These are phyloP conservation scores for Trematomus bernacchii DNA, from an alignment of 2,797 vertebrate genomes.

Conservation along the genomic window DNA sequence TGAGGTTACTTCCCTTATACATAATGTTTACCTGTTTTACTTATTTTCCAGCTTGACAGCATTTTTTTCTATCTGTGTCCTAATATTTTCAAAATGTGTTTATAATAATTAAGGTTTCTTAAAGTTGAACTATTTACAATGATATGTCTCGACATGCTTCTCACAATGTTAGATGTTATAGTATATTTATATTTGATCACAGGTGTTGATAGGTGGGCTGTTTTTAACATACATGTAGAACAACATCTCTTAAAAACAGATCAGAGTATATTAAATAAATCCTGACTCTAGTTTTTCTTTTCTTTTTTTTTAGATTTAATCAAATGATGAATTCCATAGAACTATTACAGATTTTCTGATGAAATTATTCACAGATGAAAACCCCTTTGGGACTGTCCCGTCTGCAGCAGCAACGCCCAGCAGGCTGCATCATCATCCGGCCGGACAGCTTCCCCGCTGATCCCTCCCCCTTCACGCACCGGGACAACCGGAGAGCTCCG, in stretches of 20 bases:
- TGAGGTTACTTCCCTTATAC: background rate
- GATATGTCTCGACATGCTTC: background rate
- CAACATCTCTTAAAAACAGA: background rate
- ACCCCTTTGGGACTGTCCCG: background rate
- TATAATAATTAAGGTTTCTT: no score
- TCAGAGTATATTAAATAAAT: background rate
- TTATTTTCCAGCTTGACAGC: background rate
- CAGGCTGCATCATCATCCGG: conserved; percentile 49
- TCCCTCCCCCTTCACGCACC: conserved; percentile 25
- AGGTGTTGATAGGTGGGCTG: background rate
- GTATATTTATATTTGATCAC: background rate
- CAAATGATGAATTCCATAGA: background rate
- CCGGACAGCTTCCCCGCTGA: conserved; percentile 47
- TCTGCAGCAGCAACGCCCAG: conserved; percentile 44
- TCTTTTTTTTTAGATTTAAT: background rate
- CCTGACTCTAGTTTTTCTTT: background rate
- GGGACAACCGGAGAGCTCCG: conserved; percentile 1
- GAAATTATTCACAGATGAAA: accelerated
- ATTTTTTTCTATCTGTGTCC: background rate
- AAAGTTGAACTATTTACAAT: background rate
- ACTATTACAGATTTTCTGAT: background rate
- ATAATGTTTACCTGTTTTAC: background rate
- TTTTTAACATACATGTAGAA: background rate
- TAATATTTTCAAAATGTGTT: background rate
- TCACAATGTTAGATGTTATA: background rate